phyloP scores from a whole-genome alignment of 2,797 vertebrate genomes.

The Cynopterus sphinx region DNA sequence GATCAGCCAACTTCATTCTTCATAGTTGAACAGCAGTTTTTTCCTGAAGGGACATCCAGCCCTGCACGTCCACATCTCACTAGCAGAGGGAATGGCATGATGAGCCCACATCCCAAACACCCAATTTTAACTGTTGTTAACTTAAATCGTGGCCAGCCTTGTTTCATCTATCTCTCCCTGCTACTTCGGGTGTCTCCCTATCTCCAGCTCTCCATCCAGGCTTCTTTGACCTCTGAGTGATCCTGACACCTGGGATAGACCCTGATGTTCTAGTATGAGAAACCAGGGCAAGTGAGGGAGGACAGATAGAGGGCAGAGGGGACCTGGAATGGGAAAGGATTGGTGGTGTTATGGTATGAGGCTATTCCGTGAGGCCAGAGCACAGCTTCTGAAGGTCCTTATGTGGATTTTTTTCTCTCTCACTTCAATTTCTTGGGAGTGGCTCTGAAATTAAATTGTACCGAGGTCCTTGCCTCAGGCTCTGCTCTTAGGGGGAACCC shows the following conservation, averaged over 20 bases:
- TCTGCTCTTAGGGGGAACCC: neutral
- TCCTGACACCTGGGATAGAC: no score
- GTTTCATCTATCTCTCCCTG: neutral
- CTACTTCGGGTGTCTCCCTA: neutral
- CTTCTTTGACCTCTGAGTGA: neutral
- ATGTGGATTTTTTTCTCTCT: neutral
- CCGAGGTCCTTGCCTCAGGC: neutral
- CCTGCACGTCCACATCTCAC: neutral
- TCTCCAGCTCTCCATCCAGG: neutral
- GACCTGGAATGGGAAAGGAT: neutral
- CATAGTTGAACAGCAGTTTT: neutral
- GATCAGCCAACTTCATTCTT: neutral
- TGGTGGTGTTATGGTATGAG: neutral
- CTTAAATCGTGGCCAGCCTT: rapidly evolving
- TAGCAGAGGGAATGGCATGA: neutral
- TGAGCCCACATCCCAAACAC: neutral
- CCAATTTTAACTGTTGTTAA: neutral
- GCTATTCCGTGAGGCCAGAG: neutral
- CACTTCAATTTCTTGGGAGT: neutral
- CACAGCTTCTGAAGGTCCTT: neutral
- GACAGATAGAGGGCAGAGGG: neutral
- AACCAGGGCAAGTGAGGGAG: neutral
- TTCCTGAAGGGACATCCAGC: neutral
- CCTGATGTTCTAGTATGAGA: neutral
- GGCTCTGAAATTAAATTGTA: neutral